These are phyloP conservation scores for Rhimphoctona megacephalus DNA, from an alignment of 2,888 invertebrate genomes.

Conservation along the genomic window DNA sequence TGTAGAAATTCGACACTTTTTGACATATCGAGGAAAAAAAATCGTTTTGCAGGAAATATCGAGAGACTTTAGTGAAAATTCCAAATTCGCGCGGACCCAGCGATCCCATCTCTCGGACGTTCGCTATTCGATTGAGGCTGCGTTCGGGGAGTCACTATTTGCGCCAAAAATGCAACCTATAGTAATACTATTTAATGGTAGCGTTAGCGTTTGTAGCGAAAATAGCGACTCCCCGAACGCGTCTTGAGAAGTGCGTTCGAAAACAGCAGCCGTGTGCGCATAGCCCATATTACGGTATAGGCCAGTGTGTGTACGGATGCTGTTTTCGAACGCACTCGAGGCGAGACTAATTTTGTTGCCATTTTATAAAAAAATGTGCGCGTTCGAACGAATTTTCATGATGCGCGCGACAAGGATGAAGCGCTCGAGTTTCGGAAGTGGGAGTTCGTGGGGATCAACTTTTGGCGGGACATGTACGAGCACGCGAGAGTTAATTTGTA, in stretches of 20 bases:
- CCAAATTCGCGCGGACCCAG: not conserved
- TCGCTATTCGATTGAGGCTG: conserved; percentile 53
- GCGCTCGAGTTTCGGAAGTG: not conserved
- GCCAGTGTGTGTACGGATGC: no score
- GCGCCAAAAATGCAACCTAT: no score
- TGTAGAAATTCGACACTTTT: not conserved
- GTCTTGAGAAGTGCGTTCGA: no score
- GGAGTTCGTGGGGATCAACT: not conserved
- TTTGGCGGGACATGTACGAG: conserved; percentile 47
- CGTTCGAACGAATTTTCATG: not conserved
- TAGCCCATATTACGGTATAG: no score
- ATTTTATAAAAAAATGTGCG: conserved; percentile 6
- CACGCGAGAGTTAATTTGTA: not conserved
- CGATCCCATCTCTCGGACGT: conserved; percentile 8
- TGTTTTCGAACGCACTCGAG: no score
- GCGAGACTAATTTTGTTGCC: conserved; percentile 14
- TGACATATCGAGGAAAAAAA: not conserved
- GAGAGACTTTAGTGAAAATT: not conserved
- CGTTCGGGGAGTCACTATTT: no score
- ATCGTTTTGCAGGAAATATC: not conserved
- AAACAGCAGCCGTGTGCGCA: no score
- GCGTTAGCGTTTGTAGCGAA: no score
- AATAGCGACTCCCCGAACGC: no score
- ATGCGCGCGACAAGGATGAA: conserved; percentile 6
- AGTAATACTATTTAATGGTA: no score